Conservation (phyloP, 2,888 invertebrate genomes). For the Rugalucina vietnamica region DNA sequence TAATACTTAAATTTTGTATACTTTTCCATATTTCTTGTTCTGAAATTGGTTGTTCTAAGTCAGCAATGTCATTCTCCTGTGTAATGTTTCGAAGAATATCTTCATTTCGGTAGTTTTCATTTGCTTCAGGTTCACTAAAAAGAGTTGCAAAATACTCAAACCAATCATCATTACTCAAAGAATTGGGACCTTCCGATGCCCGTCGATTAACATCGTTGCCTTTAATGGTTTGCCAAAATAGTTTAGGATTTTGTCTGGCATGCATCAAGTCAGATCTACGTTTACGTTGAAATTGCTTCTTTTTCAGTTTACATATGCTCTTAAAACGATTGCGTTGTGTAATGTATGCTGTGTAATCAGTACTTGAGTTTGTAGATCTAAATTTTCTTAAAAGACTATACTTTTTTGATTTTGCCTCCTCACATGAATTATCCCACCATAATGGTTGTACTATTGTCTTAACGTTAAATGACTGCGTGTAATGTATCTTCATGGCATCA, state of each 20-base stretch:
- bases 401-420: neutral
- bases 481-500: neutral
- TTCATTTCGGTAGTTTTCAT: too few species aligned
- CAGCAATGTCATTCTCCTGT: too few species aligned
- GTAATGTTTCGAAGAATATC: too few species aligned
- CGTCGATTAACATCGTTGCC: neutral
- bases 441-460: neutral
- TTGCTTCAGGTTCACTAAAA: neutral
- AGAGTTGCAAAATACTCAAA: neutral
- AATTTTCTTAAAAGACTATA: neutral
- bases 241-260: neutral
- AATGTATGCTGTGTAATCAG: neutral
- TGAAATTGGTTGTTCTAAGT: too few species aligned
- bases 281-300: neutral
- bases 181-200: neutral
- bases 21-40: too few species aligned
- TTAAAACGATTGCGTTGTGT: neutral
- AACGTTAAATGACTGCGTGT: neutral
- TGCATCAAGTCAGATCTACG: neutral
- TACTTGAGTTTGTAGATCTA: neutral
- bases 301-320: neutral
- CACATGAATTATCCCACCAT: neutral
- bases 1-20: too few species aligned
- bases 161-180: neutral
- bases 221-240: neutral